Evolutionary conservation across 1,140 invertebrate species (phyloP).

Genomic region (Drosophila persimilis): DNA sequence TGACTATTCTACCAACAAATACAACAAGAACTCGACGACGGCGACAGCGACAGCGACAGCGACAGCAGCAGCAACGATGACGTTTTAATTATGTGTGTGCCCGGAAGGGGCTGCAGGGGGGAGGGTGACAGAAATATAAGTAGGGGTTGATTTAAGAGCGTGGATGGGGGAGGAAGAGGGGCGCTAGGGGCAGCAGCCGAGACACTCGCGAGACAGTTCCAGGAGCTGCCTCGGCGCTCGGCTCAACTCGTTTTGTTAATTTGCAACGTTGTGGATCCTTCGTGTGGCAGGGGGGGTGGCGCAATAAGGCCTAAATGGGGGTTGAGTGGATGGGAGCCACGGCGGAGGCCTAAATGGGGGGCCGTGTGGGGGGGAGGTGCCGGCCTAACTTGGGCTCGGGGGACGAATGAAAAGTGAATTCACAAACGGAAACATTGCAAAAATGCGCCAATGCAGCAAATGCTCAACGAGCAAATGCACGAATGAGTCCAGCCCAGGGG

Average conservation of each 20-base stretch:
- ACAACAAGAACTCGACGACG: slow-evolving; percentile 35
- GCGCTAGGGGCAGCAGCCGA: slow-evolving; percentile 45
- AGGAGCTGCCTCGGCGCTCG: slow-evolving; percentile 38
- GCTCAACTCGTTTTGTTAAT: slow-evolving; percentile 60
- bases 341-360: too few relatives aligned
- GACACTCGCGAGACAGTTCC: slow-evolving; percentile 71
- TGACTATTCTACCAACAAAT: slow-evolving; percentile 57
- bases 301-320: neutral
- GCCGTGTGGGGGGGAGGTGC: too few relatives aligned
- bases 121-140: neutral
- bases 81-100: slow-evolving; percentile 79
- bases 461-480: slow-evolving; percentile 20
- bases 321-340: too few relatives aligned
- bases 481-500: neutral
- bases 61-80: slow-evolving; percentile 51
- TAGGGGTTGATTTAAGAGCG: too few relatives aligned
- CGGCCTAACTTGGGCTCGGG: neutral
- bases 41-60: slow-evolving; percentile 16
- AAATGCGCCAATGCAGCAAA: slow-evolving; percentile 79
- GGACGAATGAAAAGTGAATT: slow-evolving; percentile 71
- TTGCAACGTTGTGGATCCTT: slow-evolving; percentile 17
- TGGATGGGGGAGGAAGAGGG: neutral
- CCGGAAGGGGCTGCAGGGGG: slow-evolving; percentile 28
- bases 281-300: neutral
- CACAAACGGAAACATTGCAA: slow-evolving; percentile 79